Evolutionary conservation across 2,797 vertebrate species (phyloP), one percentile per base, ranked within the genome.

Genomic region (Erpetoichthys calabaricus): DNA sequence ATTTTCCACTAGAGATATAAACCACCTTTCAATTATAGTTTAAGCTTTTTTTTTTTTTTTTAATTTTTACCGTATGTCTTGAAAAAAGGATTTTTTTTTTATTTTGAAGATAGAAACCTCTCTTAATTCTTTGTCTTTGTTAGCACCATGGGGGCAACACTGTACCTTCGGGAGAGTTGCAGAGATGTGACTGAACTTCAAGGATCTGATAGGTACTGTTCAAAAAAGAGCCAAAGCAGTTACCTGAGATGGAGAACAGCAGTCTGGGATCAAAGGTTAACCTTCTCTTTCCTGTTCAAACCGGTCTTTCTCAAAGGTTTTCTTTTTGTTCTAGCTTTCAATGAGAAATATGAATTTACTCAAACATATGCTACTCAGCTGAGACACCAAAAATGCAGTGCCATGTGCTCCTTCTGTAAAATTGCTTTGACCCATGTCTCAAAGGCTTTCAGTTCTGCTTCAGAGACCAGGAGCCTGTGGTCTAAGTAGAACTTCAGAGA

Each of bases 201-300:
- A 5, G 53, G 53, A 54, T 54, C 53, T 42, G 53, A 54, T 54
- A 54, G 4, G 53, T 54, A 42, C 53, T 8, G 5, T 54, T 54
- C 53, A 54, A 54, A 54, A 54, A 5, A 42, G 53, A 54, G 53
- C 4, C 53, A 42, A 6, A 7, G 41, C 41, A 54, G 53, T 42
- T 43, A 54, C 53, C 53, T 25, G 53, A 54, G 53, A 54, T 42
- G 3, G 53, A 54, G 44, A 54, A 9, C 53, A 54, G 41, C 7
- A 49, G n/a, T 49, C 47, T 49, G 47, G 47, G 47, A 49, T 49
- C 47, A 49, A 49, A 49, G n/a, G 53, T 54, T 54, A 54, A 54
- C 10, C 53, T 54, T 54, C 53, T n/a, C 5, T 49, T 54, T 54
- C 53, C 53, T 54, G 53, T 54, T 54, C 53, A 25, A 41, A 42